Evolutionary conservation across 2,113 vertebrate species (phyloP).

Genomic region (Colinus virginianus): DNA sequence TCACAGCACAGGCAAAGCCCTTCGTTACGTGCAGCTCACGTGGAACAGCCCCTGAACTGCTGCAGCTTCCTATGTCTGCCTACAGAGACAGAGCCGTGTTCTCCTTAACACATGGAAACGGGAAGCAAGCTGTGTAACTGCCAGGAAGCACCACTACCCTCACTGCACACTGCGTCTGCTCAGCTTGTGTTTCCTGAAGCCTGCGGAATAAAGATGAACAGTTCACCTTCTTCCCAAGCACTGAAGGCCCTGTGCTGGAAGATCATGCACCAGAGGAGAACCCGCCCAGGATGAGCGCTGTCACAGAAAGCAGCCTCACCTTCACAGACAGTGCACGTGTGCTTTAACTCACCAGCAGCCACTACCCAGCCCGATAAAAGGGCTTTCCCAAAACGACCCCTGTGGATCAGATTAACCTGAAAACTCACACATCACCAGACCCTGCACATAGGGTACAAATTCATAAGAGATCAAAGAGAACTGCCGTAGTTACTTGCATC

Average conservation of each 20-base stretch:
- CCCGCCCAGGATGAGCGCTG: neutral
- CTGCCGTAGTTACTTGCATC: neutral
- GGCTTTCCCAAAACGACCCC: neutral
- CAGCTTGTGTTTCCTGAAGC: constrained; percentile 21
- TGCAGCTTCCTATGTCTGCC: accelerated
- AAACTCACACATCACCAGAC: neutral
- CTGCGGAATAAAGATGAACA: neutral
- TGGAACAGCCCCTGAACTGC: accelerated
- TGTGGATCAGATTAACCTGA: neutral
- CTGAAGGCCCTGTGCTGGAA: neutral
- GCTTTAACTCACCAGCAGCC: neutral
- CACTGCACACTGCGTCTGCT: neutral
- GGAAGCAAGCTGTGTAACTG: neutral
- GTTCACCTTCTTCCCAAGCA: constrained; percentile 13
- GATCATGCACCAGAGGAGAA: neutral
- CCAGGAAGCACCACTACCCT: neutral
- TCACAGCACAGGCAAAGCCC: neutral
- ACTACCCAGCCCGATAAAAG: neutral
- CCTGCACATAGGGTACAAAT: neutral
- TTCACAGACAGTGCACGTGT: accelerated
- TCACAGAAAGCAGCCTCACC: neutral
- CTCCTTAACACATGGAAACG: neutral
- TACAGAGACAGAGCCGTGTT: neutral
- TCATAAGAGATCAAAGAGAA: neutral
- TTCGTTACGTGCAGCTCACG: neutral